These are phyloP conservation scores for Drosophila kanekoi DNA, from an alignment of 2,888 invertebrate species.

Conservation along the genomic window DNA sequence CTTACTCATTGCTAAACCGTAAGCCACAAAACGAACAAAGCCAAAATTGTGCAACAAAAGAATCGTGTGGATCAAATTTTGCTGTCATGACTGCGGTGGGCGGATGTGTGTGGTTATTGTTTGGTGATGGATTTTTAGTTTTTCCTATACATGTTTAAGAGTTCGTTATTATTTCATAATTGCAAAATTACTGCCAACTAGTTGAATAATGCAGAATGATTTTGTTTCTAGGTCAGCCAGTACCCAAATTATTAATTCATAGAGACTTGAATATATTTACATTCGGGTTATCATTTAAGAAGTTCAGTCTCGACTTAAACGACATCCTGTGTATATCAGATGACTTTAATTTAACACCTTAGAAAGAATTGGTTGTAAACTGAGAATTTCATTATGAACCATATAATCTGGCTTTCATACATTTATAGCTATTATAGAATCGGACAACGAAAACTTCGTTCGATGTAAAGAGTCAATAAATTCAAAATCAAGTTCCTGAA, in stretches of 20 bases:
- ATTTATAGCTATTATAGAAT: no score
- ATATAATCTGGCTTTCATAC: no score
- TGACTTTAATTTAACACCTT: neutral
- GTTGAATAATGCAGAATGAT: neutral
- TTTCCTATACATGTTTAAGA: constrained; percentile 13
- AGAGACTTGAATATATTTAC: no score
- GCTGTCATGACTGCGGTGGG: constrained; percentile 16
- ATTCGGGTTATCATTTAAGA: no score
- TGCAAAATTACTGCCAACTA: constrained; percentile 1
- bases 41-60: constrained; percentile 35
- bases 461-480: no score
- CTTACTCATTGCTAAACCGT: constrained; percentile 28
- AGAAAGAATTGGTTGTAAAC: neutral
- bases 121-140: constrained; percentile 1
- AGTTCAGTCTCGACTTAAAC: no score
- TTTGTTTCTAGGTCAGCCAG: constrained; percentile 11
- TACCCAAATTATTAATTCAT: neutral
- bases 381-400: neutral
- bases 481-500: no score
- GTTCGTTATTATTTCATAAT: constrained; percentile 2
- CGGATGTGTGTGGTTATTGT: constrained; percentile 16
- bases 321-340: neutral
- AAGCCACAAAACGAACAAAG: constrained; percentile 43
- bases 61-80: constrained; percentile 26
- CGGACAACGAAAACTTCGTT: no score